Evolutionary conservation across 2,888 invertebrate species (phyloP).

Genomic region (Tortrix viridana): DNA sequence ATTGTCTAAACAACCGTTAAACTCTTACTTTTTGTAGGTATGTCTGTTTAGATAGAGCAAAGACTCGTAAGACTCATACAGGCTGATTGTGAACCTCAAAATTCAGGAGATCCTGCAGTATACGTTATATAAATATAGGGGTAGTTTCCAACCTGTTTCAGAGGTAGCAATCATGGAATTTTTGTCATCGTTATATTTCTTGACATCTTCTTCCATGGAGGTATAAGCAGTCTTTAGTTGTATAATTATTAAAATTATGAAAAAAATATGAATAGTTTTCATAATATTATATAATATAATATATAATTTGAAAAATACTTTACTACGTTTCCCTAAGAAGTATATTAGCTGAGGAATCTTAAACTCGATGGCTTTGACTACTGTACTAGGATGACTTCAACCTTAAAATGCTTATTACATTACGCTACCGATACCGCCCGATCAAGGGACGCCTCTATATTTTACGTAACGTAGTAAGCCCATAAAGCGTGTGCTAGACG

Average conservation of each 20-base stretch:
- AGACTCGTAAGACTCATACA: too few species aligned
- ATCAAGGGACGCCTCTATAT: too few species aligned
- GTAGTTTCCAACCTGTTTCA: constrained; percentile 53
- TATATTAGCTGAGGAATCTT: background rate
- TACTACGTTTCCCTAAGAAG: background rate
- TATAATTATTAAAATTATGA: background rate
- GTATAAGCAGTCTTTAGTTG: background rate
- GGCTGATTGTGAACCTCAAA: background rate
- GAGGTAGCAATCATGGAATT: constrained; percentile 70
- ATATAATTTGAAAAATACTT: background rate
- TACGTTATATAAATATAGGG: background rate
- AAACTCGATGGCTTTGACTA: constrained; percentile 24
- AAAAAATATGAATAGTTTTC: background rate
- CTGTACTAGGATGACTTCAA: background rate
- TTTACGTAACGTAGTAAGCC: too few species aligned
- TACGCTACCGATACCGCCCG: too few species aligned
- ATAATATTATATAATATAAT: background rate
- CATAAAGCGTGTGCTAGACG: too few species aligned
- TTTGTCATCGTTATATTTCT: constrained; percentile 72
- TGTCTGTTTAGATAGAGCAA: too few species aligned
- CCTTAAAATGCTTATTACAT: too few species aligned
- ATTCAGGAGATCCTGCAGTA: background rate
- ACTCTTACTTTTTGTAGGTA: too few species aligned
- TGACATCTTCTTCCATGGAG: constrained; percentile 63
- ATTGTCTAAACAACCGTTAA: too few species aligned